Evolutionary conservation across 2,113 vertebrate genomes (phyloP).

Genomic region (Orcinus orca): DNA sequence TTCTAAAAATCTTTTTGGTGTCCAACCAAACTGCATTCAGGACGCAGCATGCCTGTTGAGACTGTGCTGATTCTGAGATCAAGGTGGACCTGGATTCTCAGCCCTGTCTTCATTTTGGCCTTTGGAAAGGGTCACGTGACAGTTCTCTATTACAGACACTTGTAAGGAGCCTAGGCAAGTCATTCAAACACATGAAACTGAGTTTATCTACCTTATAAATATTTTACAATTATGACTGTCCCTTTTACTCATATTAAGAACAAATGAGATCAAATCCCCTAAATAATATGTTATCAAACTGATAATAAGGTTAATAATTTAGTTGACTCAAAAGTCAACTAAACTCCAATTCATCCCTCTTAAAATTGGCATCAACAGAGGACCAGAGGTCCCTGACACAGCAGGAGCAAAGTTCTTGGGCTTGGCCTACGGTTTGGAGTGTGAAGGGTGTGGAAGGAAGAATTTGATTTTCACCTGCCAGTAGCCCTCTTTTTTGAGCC

Average conservation of each 20-base stretch:
- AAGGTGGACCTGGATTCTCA: neutral
- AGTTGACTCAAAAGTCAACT: conserved; percentile 5
- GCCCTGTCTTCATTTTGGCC: neutral
- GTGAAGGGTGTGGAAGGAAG: neutral
- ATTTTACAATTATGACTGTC: neutral
- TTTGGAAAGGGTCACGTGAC: neutral
- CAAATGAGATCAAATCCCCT: neutral
- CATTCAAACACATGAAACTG: conserved; percentile 30
- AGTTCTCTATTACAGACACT: conserved; percentile 22
- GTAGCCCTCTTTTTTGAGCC: neutral
- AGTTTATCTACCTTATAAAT: conserved; percentile 43
- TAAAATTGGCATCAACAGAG: neutral
- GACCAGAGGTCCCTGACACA: neutral
- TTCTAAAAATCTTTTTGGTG: neutral
- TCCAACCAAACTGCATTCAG: neutral
- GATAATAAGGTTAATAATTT: conserved; percentile 31
- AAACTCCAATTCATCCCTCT: neutral
- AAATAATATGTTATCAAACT: conserved; percentile 35
- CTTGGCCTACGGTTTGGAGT: neutral
- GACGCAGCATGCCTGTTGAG: neutral
- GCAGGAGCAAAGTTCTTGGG: neutral
- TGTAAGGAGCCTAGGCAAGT: conserved; percentile 3
- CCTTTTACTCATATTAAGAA: conserved; percentile 39
- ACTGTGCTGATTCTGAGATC: conserved; percentile 16
- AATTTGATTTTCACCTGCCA: neutral